Evolutionary conservation across 1,140 invertebrate genomes (phyloP), one percentile per base, ranked within the genome.

Genomic region (Varroa destructor): DNA sequence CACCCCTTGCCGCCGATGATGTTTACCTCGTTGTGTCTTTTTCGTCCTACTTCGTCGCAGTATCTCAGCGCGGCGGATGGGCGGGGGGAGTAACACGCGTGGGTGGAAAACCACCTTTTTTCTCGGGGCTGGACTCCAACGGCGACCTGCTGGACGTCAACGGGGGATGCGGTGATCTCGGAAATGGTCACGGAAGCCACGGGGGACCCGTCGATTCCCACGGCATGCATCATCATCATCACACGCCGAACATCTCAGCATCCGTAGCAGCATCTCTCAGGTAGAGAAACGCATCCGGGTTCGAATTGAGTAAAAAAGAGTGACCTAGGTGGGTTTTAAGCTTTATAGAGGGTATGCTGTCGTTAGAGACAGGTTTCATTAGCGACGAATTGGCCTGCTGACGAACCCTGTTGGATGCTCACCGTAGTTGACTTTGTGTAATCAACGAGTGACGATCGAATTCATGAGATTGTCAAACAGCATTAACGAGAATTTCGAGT

Each of bases 51-150:
- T 67, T 46, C 40, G 25, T 25, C 12, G 10, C 61, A 67, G 61
- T 67, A 43, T 67, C 61, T 67, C 61, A 67, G 46, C 14, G 61
- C 40, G 61, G 40, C 46, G 40, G 46, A 67, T 12, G 61, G 61
- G 61, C 61, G 12, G 40, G 46, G 12, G 61, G 64, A 43, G 42
- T 43, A 37, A 42, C 14, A 55, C 12, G 64, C 40, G 25, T 40
- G n/a, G 14, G 74, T 80, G 79, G 77, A 6, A 81, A 81, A 75
- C 77, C 79, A 55, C 78, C 79, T 1, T 81, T 80, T 71, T 77
- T 77, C 56, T 76, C 76, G 56, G 75, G 77, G 8, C 76, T 80
- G 12, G 76, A 74, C 74, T 77, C 79, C 56, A 79, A 81, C 37
- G 77, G 77, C 72, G 77, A 78, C 72, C 71, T 79, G 36, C 73